Evolutionary conservation across 1,140 invertebrate genomes (phyloP).

Genomic region (Mycetomoellerius zeteki): DNA sequence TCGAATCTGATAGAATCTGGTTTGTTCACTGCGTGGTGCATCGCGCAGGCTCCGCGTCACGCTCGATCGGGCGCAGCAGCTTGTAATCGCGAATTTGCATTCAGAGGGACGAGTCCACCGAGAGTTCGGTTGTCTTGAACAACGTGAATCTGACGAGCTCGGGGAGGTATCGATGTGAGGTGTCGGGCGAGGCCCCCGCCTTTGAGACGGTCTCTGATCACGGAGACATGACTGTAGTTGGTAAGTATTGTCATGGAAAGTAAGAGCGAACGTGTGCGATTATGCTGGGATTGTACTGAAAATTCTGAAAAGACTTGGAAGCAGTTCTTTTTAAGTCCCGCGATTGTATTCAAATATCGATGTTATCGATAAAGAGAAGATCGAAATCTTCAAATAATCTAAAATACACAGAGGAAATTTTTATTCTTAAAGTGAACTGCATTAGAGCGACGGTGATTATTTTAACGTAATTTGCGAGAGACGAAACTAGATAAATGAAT

Average conservation of each 20-base stretch:
- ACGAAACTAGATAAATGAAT: slow-evolving; percentile 54
- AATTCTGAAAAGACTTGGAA: not conserved
- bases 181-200: slow-evolving; percentile 94
- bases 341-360: not conserved
- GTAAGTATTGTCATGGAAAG: slow-evolving; percentile 87
- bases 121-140: slow-evolving; percentile 91
- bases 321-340: not conserved
- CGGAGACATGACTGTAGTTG: slow-evolving; percentile 92
- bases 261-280: slow-evolving; percentile 13
- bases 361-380: not conserved
- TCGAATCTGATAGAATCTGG: slow-evolving; percentile 58
- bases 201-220: slow-evolving; percentile 93
- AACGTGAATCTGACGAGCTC: slow-evolving; percentile 92
- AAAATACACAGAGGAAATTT: not conserved
- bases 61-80: slow-evolving; percentile 54
- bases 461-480: slow-evolving; percentile 43
- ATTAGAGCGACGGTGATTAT: slow-evolving; percentile 9
- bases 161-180: slow-evolving; percentile 94
- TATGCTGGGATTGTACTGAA: not conserved
- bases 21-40: slow-evolving; percentile 30
- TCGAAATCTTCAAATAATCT: not conserved
- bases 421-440: not conserved
- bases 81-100: slow-evolving; percentile 65
- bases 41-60: slow-evolving; percentile 48
- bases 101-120: slow-evolving; percentile 92